phyloP scores from a whole-genome alignment of 2,113 vertebrate genomes.

The Mirza zaza region DNA sequence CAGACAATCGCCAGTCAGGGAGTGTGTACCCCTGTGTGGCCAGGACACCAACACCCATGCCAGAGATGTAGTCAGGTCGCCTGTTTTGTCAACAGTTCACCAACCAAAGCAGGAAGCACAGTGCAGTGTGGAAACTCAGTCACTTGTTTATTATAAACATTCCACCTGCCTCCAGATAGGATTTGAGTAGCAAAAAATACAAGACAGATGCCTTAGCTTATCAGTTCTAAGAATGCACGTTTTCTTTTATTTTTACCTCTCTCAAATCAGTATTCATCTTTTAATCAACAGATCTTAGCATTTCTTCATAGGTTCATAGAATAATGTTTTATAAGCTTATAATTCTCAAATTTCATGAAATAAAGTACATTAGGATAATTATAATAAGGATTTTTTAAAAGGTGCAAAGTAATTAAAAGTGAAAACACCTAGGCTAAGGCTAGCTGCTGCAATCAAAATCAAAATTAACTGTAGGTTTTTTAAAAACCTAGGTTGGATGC shows the following conservation, averaged over 20 bases:
- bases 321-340: neutral
- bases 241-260: conserved; percentile 23
- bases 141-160: neutral
- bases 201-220: neutral
- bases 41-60: neutral
- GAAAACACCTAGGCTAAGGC: neutral
- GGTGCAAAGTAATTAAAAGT: neutral
- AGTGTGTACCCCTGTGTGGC: neutral
- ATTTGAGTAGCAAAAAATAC: neutral
- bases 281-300: neutral
- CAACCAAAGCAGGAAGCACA: neutral
- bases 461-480: conserved; percentile 3
- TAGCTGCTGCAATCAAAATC: neutral
- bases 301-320: neutral
- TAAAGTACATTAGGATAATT: neutral
- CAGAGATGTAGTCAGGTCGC: neutral
- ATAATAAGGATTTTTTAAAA: neutral
- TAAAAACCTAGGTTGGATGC: neutral
- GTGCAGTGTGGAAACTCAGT: neutral
- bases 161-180: neutral
- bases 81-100: neutral
- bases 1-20: neutral
- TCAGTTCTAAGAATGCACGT: neutral
- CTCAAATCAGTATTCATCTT: neutral
- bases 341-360: neutral